Evolutionary conservation across 2,888 invertebrate species (phyloP), one percentile per base, ranked within the genome.

Genomic region (Epirrhoe tristata): DNA sequence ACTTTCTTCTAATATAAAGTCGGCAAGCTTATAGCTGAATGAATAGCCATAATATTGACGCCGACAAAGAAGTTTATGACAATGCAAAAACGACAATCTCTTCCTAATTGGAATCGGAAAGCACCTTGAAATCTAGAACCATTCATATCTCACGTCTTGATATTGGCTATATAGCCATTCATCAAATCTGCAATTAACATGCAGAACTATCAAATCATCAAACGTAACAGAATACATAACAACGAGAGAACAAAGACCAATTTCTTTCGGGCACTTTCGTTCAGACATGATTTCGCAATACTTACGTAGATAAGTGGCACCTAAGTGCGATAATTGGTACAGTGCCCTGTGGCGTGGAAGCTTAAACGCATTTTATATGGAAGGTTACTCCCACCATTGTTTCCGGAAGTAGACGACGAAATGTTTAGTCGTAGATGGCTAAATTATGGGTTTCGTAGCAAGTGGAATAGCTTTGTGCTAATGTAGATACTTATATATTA

Each of bases 181-280:
- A 65, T 62, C 62, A 62, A 32, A 68, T 51, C 58, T 34, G 54
- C 52, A 36, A 57, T 55, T 52, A 32, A 36, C 12, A 39, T 39
- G 39, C 39, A 3, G 60, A 65, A 70, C 50, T 52, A 55, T 51
- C 50, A 52, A 53, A 67, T 67, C 69, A 73, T 67, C 66, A 62
- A 55, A 67, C 66, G 66, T 71, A 73, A 70, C 57, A 55, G 39
- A 65, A 63, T 66, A 61, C 70, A 67, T 69, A 69, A 71, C 64
- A 63, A n/a, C 17, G 31, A 14, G 17, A 58, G 69, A 73, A 73
- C 73, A 73, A 73, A 69, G 60, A 69, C 62, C 55, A 50, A 63
- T 68, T 59, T 60, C 64, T 68, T 64, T 58, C 61, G 57, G 58
- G 24, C 55, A 64, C 70, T 69, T 69, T 69, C 67, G 60, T 70